Evolutionary conservation across 2,113 vertebrate species (phyloP).

Genomic region (Pelobates fuscus): DNA sequence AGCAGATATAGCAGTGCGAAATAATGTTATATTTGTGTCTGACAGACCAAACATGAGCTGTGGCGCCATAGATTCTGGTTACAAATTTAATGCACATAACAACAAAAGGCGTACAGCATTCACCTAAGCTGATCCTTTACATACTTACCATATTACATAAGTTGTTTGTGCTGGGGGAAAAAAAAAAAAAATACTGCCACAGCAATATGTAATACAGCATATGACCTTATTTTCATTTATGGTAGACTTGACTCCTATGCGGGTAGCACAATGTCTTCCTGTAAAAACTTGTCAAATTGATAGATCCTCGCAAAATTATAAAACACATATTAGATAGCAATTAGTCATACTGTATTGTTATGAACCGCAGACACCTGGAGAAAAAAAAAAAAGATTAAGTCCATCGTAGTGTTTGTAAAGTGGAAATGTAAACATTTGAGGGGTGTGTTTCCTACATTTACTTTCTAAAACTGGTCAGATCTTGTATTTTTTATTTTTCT

Average conservation of each 20-base stretch:
- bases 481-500: too few species aligned
- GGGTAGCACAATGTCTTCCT: slow-evolving; percentile 14
- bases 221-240: slow-evolving; percentile 15
- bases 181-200: background rate
- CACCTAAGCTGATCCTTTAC: background rate
- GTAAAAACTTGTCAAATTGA: slow-evolving; percentile 8
- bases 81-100: background rate
- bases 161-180: slow-evolving; percentile 14
- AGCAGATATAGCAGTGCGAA: too few species aligned
- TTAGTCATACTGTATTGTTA: too few species aligned
- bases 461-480: too few species aligned
- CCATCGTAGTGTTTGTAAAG: too few species aligned
- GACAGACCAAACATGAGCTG: too few species aligned
- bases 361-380: too few species aligned
- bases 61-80: background rate
- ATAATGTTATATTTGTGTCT: too few species aligned
- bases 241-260: slow-evolving; percentile 16
- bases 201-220: background rate
- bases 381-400: too few species aligned
- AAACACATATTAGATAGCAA: slow-evolving; percentile 3
- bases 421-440: too few species aligned
- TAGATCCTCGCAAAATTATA: background rate
- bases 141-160: background rate
- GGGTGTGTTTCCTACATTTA: too few species aligned
- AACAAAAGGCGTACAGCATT: background rate